Evolutionary conservation across 2,113 vertebrate species (phyloP).

Genomic region (Polypterus senegalus): DNA sequence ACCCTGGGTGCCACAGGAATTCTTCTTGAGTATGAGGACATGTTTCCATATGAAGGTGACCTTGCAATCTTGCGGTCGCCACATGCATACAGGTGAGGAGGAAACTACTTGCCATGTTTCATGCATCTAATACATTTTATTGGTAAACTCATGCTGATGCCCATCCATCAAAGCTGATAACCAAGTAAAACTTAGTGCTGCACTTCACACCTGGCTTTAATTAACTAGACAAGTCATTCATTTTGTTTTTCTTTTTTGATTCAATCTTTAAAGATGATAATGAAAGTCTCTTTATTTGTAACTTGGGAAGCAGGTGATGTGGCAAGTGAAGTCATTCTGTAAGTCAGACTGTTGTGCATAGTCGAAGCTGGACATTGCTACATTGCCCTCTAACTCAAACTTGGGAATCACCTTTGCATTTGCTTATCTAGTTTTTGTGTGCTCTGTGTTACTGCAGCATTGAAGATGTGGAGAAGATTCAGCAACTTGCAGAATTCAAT

Average conservation of each 20-base stretch:
- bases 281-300: too few species aligned
- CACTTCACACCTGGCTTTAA: not conserved
- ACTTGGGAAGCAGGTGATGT: too few species aligned
- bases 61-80: slow-evolving; percentile 44
- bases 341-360: too few species aligned
- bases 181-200: not conserved
- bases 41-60: slow-evolving; percentile 59
- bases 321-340: too few species aligned
- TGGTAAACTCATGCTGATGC: not conserved
- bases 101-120: too few species aligned
- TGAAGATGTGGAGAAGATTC: slow-evolving; percentile 45
- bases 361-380: too few species aligned
- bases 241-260: too few species aligned
- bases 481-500: slow-evolving; percentile 37
- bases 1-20: slow-evolving; percentile 48
- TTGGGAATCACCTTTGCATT: too few species aligned
- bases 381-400: too few species aligned
- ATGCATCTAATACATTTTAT: too few species aligned
- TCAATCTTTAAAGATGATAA: too few species aligned
- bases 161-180: not conserved
- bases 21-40: slow-evolving; percentile 63
- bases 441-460: slow-evolving; percentile 31
- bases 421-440: not conserved
- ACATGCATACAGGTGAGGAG: slow-evolving; percentile 50
- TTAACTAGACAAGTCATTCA: not conserved